Evolutionary conservation across 1,140 invertebrate genomes (phyloP).

Genomic region (Tetragnatha versicolor): DNA sequence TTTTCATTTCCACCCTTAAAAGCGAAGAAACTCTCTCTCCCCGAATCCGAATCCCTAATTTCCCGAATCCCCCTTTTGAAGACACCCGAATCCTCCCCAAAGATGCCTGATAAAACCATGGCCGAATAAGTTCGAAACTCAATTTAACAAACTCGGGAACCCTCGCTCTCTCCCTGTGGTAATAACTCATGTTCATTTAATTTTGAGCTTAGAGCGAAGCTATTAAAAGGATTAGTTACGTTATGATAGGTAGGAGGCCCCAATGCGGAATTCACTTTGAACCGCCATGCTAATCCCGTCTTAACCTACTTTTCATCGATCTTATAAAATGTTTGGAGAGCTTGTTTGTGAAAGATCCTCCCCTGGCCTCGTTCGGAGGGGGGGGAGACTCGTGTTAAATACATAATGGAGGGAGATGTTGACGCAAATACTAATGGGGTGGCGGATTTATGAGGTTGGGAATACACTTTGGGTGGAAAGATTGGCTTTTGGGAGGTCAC

Average conservation of each 20-base stretch:
- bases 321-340: neutral
- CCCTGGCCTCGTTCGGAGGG: neutral
- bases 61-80: too few relatives aligned
- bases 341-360: neutral
- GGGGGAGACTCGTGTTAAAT: too few relatives aligned
- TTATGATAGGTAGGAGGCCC: slow-evolving; percentile 8
- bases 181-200: slow-evolving; percentile 54
- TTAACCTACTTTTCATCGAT: slow-evolving; percentile 19
- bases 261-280: slow-evolving; percentile 2
- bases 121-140: slow-evolving; percentile 27
- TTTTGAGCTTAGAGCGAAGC: slow-evolving; percentile 44
- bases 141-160: slow-evolving; percentile 34
- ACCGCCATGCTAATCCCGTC: slow-evolving; percentile 38
- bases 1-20: neutral
- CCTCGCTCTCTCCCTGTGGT: neutral
- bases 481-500: too few relatives aligned
- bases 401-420: too few relatives aligned
- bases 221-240: slow-evolving; percentile 45
- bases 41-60: neutral
- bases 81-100: neutral
- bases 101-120: neutral
- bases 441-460: too few relatives aligned
- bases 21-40: neutral
- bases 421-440: too few relatives aligned
- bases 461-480: too few relatives aligned